phyloP scores from a whole-genome alignment of 2,888 invertebrate genomes.

The Temnothorax ravouxi region DNA sequence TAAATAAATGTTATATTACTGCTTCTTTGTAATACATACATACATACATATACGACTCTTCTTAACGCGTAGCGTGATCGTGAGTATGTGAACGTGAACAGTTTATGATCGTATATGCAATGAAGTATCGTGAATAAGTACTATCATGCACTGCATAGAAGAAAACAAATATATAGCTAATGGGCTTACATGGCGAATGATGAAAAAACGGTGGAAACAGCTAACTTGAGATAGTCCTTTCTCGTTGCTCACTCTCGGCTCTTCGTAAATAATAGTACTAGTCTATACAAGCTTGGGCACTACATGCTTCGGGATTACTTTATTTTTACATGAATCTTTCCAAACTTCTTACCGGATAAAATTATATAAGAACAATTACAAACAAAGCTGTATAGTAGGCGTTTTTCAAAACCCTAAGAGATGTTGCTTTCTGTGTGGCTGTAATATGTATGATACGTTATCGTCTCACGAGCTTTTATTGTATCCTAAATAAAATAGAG shows the following conservation, averaged over 20 bases:
- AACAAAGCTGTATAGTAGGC: conserved; percentile 57
- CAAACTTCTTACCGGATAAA: conserved; percentile 38
- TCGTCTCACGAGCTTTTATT: conserved; percentile 66
- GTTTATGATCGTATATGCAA: conserved; percentile 59
- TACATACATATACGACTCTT: conserved; percentile 68
- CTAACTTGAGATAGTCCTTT: conserved; percentile 56
- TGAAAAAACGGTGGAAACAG: conserved; percentile 16
- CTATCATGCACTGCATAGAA: conserved; percentile 65
- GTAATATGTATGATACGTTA: conserved; percentile 68
- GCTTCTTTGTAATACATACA: conserved; percentile 84
- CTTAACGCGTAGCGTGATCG: conserved; percentile 76
- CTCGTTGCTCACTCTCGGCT: conserved; percentile 75
- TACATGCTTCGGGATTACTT: conserved; percentile 53
- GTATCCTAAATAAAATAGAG: conserved; percentile 75
- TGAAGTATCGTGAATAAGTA: conserved; percentile 65
- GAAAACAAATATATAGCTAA: conserved; percentile 57
- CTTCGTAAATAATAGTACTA: conserved; percentile 64
- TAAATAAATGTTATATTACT: conserved; percentile 85
- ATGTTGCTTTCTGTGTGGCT: conserved; percentile 71
- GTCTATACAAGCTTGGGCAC: conserved; percentile 53
- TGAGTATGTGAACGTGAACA: conserved; percentile 68
- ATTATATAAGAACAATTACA: conserved; percentile 56
- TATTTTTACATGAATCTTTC: conserved; percentile 54
- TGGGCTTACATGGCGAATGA: conserved; percentile 67
- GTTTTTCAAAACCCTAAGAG: conserved; percentile 65